Evolutionary conservation across 2,113 vertebrate genomes (phyloP).

Genomic region (Mixornis gularis): DNA sequence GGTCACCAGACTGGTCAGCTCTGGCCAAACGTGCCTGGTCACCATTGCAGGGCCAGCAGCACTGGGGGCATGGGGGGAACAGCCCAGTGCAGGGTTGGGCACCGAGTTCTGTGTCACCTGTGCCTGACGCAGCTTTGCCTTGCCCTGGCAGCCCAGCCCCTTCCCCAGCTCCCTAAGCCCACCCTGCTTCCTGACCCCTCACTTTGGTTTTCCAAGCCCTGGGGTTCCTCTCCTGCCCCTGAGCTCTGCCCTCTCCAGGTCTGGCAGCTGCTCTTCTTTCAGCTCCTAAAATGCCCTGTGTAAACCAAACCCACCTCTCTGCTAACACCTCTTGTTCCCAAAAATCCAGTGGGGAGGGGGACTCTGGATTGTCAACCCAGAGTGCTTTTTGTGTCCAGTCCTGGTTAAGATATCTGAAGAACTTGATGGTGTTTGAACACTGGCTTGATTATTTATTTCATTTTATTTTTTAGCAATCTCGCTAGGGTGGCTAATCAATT

Average conservation of each 20-base stretch:
- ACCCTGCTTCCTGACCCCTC: neutral
- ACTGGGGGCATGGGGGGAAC: neutral
- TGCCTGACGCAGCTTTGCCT: neutral
- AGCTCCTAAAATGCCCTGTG: neutral
- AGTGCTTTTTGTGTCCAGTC: slow-evolving; percentile 15
- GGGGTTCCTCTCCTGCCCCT: neutral
- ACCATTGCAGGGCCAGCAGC: neutral
- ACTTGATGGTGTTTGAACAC: slow-evolving; percentile 24
- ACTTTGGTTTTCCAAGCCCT: neutral
- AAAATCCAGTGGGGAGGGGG: slow-evolving; percentile 35
- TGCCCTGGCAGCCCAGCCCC: neutral
- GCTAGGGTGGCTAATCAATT: slow-evolving; percentile 78
- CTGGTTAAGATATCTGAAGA: neutral
- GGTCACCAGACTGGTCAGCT: neutral
- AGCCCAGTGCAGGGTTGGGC: neutral
- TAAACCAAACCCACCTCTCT: neutral
- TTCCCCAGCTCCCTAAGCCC: neutral
- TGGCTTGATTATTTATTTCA: slow-evolving; percentile 47
- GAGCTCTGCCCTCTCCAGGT: neutral
- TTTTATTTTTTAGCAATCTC: slow-evolving; percentile 47
- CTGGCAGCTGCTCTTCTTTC: neutral
- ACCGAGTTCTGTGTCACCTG: neutral
- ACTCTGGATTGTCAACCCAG: neutral
- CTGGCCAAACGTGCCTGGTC: accelerated
- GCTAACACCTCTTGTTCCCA: neutral